Evolutionary conservation across 2,888 invertebrate species (phyloP).

Genomic region (Acleris emargana): DNA sequence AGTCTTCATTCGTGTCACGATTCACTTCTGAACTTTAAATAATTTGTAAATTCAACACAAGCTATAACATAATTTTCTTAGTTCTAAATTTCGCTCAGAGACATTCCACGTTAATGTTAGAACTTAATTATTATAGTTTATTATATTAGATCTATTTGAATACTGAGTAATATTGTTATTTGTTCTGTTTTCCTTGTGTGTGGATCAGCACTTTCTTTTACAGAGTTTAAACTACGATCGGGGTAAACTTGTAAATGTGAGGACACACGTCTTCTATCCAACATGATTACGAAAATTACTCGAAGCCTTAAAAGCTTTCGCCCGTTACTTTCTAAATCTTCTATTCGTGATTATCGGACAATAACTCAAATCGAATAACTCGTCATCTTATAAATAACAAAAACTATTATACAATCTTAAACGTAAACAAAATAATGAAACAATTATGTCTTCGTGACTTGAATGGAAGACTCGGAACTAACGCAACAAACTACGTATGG

Average conservation of each 20-base stretch:
- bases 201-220: conserved; percentile 4
- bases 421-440: conserved; percentile 77
- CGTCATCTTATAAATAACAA: conserved; percentile 59
- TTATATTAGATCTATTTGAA: conserved; percentile 22
- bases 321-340: conserved; percentile 17
- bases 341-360: conserved; percentile 25
- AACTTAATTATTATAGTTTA: conserved; percentile 16
- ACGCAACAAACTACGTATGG: conserved; percentile 76
- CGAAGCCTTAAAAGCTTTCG: conserved; percentile 17
- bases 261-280: conserved; percentile 2
- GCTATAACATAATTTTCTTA: conserved; percentile 28
- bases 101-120: conserved; percentile 16
- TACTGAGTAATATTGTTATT: conserved; percentile 28
- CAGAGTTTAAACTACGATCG: not conserved
- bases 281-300: conserved; percentile 6
- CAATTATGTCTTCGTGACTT: conserved; percentile 63
- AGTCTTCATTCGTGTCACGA: conserved; percentile 38
- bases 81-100: conserved; percentile 20
- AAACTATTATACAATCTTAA: conserved; percentile 69
- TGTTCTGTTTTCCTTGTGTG: conserved; percentile 10
- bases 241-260: not conserved
- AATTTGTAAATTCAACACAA: conserved; percentile 31
- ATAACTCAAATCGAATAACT: conserved; percentile 26
- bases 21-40: conserved; percentile 26
- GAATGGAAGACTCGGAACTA: conserved; percentile 72